Conservation (phyloP, 2,797 vertebrate species). For the Tenualosa ilisha region DNA sequence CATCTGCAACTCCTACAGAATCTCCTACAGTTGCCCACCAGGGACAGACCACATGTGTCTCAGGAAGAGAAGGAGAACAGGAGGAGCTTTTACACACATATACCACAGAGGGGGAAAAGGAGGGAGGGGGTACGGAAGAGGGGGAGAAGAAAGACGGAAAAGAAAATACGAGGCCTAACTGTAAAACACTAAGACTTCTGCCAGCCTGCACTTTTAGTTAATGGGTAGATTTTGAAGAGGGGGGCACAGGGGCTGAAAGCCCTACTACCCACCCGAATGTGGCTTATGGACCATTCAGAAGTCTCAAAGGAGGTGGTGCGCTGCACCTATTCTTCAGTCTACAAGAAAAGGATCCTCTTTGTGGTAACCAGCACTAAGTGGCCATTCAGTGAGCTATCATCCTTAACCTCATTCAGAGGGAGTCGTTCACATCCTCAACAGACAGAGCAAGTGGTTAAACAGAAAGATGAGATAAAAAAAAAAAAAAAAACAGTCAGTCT, state of each 20-base stretch:
- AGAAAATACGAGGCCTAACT: slow-evolving; percentile 19
- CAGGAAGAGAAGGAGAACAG: slow-evolving; percentile 47
- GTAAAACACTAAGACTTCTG: slow-evolving; percentile 22
- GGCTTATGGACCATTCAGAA: slow-evolving; percentile 42
- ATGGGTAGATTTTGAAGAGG: neutral
- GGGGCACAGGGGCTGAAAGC: slow-evolving; percentile 36
- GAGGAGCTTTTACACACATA: slow-evolving; percentile 24
- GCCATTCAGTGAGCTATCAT: slow-evolving; percentile 24
- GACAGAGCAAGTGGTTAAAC: slow-evolving; percentile 12
- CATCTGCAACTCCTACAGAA: slow-evolving; percentile 53
- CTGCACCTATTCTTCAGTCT: slow-evolving; percentile 46
- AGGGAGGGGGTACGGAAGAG: neutral
- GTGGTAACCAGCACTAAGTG: slow-evolving; percentile 30
- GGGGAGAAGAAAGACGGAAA: neutral
- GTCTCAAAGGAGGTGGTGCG: slow-evolving; percentile 44
- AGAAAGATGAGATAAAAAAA: neutral
- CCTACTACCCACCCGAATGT: neutral
- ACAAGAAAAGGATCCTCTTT: slow-evolving; percentile 34
- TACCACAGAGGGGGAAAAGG: slow-evolving; percentile 2
- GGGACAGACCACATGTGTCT: slow-evolving; percentile 51
- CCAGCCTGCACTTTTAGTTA: slow-evolving; percentile 27
- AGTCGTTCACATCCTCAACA: neutral
- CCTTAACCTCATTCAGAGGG: neutral
- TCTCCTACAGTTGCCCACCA: slow-evolving; percentile 50
- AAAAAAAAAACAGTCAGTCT: neutral